Percentiles rank a stretch among this genome's conserved stretches.
phyloP scores from a whole-genome alignment of 2,797 vertebrate species.

The Danio tinwini region DNA sequence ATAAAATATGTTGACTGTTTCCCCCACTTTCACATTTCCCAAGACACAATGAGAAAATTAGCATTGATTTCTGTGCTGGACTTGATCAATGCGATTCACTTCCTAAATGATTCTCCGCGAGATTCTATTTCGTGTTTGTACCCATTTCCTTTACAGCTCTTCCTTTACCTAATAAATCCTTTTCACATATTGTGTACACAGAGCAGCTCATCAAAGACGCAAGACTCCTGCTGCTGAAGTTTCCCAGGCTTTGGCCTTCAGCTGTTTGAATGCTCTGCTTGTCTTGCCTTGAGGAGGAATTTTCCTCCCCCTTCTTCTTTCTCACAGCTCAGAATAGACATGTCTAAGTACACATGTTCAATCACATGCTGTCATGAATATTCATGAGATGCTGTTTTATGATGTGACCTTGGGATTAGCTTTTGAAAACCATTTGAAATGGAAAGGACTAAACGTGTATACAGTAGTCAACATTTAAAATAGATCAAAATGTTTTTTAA shows the following conservation, averaged over 20 bases:
- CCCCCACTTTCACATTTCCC: conserved; percentile 19
- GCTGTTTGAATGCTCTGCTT: conserved; percentile 47
- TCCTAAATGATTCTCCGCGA: conserved; percentile 37
- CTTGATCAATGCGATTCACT: conserved; percentile 55
- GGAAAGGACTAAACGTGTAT: not conserved
- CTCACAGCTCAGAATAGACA: conserved; percentile 29
- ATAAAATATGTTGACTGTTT: conserved; percentile 25
- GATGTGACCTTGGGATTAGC: conserved; percentile 43
- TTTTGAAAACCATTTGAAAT: not conserved
- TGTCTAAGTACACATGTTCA: conserved; percentile 52
- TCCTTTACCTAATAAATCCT: conserved; percentile 38
- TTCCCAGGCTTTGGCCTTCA: conserved; percentile 58
- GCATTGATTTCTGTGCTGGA: conserved; percentile 54
- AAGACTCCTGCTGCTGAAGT: conserved; percentile 19
- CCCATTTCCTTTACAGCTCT: conserved; percentile 40
- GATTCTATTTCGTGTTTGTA: conserved; percentile 20
- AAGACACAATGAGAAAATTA: conserved; percentile 58
- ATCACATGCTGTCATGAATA: conserved; percentile 53
- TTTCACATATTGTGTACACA: conserved; percentile 35
- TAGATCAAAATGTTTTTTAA: too few relatives aligned
- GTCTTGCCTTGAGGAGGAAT: conserved; percentile 44
- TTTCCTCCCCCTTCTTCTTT: conserved; percentile 36
- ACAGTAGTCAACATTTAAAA: too few relatives aligned
- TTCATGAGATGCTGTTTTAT: conserved; percentile 50
- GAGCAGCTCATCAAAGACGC: conserved; percentile 7